These are phyloP conservation scores for Troglohyphantes excavatus DNA, from an alignment of 2,888 invertebrate species.

Conservation along the genomic window DNA sequence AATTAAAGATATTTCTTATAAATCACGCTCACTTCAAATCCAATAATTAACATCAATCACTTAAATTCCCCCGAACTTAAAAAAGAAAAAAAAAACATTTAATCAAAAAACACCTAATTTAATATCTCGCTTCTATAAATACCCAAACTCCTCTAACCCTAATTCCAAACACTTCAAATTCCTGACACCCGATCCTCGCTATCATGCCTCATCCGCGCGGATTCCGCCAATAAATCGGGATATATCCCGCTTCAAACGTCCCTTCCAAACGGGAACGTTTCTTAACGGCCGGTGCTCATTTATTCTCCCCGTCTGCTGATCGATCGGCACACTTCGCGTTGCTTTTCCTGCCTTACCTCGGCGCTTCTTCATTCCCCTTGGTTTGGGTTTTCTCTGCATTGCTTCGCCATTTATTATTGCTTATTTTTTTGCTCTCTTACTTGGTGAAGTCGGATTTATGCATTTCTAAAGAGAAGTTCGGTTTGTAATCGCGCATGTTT, in stretches of 20 bases:
- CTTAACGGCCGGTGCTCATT: slow-evolving; percentile 22
- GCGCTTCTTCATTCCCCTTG: background rate
- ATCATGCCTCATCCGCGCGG: slow-evolving; percentile 23
- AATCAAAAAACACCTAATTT: background rate
- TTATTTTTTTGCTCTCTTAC: background rate
- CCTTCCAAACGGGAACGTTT: slow-evolving; percentile 16
- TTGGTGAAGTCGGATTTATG: slow-evolving; percentile 46
- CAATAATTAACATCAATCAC: too few relatives aligned
- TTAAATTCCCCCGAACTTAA: too few relatives aligned
- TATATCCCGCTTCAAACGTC: slow-evolving; percentile 15
- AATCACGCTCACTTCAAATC: too few relatives aligned
- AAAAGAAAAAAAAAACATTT: too few relatives aligned
- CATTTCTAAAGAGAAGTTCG: slow-evolving; percentile 23
- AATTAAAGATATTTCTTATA: too few relatives aligned
- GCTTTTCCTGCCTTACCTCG: background rate
- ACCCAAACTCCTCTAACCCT: background rate
- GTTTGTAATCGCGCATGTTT: slow-evolving; percentile 31
- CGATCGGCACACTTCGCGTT: background rate
- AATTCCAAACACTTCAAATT: background rate
- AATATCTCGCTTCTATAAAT: background rate
- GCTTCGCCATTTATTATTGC: too few relatives aligned
- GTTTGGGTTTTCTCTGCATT: background rate
- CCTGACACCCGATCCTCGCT: background rate
- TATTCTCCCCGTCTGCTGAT: background rate
- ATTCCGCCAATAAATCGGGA: slow-evolving; percentile 22